Evolutionary conservation across 2,113 vertebrate genomes (phyloP).

Genomic region (Hippocampus comes): DNA sequence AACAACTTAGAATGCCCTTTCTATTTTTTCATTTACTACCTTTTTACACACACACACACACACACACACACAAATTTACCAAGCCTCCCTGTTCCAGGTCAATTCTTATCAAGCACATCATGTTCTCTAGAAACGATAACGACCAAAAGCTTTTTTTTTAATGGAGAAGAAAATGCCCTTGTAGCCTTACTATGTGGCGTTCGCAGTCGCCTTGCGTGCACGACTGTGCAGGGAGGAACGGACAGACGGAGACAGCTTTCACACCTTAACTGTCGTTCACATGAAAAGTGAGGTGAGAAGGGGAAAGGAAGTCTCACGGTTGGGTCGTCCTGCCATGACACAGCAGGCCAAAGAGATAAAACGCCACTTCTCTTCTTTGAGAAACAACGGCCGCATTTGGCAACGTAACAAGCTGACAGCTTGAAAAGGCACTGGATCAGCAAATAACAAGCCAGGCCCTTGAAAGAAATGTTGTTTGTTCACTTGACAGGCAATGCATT

Average conservation of each 20-base stretch:
- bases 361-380: neutral
- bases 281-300: slow-evolving; percentile 32
- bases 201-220: neutral
- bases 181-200: neutral
- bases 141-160: neutral
- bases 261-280: neutral
- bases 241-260: neutral
- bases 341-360: slow-evolving; percentile 21
- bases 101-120: neutral
- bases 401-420: neutral
- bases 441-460: neutral
- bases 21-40: neutral
- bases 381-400: neutral
- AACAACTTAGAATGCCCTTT: neutral
- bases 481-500: neutral
- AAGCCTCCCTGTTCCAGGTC: neutral
- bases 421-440: neutral
- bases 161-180: neutral
- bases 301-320: slow-evolving; percentile 31
- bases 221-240: neutral
- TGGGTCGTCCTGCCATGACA: slow-evolving; percentile 1
- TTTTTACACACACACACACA: too few relatives aligned
- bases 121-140: neutral
- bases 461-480: neutral
- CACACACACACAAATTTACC: neutral